Evolutionary conservation across 2,797 vertebrate genomes (phyloP), one percentile per base, ranked within the genome.

Genomic region (Poecilia gillii): DNA sequence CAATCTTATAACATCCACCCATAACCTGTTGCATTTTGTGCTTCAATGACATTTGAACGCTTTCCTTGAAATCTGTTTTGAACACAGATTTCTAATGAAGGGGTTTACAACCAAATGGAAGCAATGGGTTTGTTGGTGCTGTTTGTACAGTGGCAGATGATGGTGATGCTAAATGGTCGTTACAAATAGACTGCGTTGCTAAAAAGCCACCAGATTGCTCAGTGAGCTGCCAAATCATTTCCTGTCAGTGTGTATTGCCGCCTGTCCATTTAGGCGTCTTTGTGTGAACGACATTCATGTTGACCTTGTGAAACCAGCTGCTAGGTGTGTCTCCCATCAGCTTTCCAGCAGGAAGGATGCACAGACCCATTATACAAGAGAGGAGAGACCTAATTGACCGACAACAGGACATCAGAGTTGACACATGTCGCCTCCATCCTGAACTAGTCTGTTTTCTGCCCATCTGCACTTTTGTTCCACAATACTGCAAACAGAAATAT

Each of bases 221-320:
- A 83, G 76, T 84, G 87, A 89, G 72, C 87, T 77, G 84, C 92
- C 87, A 92, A 90, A 94, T 91, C 78, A 87, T 92, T 94, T 93
- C 85, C 92, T 90, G 89, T 85, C 28, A 64, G 13, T 81, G 78
- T 66, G 55, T 62, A 72, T 8, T 55, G 75, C 57, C 46, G 57
- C 68, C 5, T 14, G 73, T 76, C 62, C 31, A 49, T 77, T 46
- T 57, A 28, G 75, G 28, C 55, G 20, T 51, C 70, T 73, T 70
- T 53, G 62, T 77, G 78, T 82, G 55, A 39, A 62, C 66, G 73
- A 59, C 70, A 74, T 51, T 45, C 0, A 0, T 86, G 79, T 81
- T 85, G 83, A 87, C 88, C 72, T 89, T 87, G 79, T 84, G 76
- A 89, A 86, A 85, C 78, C 86, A 86, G 88, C 83, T 92, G 87